phyloP scores from a whole-genome alignment of 2,888 invertebrate genomes.

The Cosmopolites sordidus region DNA sequence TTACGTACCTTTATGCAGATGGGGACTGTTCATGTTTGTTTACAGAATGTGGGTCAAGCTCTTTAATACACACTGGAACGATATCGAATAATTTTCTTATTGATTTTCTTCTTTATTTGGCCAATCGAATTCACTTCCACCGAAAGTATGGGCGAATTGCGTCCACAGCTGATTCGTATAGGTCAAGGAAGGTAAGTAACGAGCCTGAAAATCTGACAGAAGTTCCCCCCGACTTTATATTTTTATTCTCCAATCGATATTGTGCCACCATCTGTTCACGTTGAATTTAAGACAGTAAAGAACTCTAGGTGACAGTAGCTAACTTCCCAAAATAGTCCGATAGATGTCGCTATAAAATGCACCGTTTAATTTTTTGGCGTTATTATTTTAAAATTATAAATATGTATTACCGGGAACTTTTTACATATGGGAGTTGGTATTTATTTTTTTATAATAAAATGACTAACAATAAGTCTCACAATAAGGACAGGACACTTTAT shows the following conservation, averaged over 20 bases:
- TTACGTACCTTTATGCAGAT: constrained; percentile 33
- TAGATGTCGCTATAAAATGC: no score
- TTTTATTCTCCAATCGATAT: not conserved
- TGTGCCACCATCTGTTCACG: not conserved
- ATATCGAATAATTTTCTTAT: constrained; percentile 13
- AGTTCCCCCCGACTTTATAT: not conserved
- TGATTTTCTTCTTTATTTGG: constrained; percentile 23
- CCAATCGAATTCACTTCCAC: constrained; percentile 6
- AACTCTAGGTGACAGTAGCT: no score
- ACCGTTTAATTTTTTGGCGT: no score
- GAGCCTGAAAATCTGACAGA: not conserved
- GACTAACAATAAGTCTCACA: no score
- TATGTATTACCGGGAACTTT: no score
- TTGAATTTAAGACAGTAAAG: no score
- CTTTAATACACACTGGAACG: not conserved
- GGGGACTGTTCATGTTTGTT: constrained; percentile 30
- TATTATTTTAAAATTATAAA: no score
- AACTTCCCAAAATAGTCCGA: no score
- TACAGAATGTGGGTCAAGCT: not conserved
- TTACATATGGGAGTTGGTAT: no score
- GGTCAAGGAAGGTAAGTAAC: not conserved
- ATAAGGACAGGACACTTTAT: no score
- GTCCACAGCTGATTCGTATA: constrained; percentile 14
- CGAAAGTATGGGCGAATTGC: constrained; percentile 4
- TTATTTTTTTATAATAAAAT: no score